Base-by-base conservation (phyloP, 2,888 invertebrate species). In the Globia sparganii region DNA sequence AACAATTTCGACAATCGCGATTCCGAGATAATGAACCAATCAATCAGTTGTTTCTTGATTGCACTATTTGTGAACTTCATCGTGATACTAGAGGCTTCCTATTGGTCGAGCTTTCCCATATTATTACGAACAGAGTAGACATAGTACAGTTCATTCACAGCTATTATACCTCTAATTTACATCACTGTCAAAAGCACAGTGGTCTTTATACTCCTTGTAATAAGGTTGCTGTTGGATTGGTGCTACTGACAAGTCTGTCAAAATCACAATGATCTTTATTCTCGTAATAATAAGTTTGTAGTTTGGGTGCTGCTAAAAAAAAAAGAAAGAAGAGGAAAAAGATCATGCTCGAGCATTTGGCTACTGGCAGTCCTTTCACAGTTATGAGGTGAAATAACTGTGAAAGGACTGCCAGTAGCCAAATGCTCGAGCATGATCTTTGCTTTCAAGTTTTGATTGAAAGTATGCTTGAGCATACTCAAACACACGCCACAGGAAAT, bases 1-100 rank as follows among this genome's bases (percentile, higher is more conserved):
- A 62, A 62, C 5, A 37, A 15, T 70, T 53, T 31, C n/a, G 18
- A 37, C 21, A 15, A 56, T 58, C 31, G 25, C 21, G 31, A 21
- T 59, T 59, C 6, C 25, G 49, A 49, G 34, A 18, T 68, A 77
- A 82, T 82, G 28, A 77, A 77, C 56, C 68, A 61, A 72, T 78
- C 49, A 78, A 73, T 73, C 46, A 56, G 53, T 28, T 61, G n/a
- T 43, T 67, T 62, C 34, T 59, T 56, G 34, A 70, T 77, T 66
- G 61, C 69, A 56, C 40, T 66, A 62, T 78, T 78, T 69, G 61
- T 61, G 31, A 66, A 81, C 37, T 66, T 69, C 61, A 43, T 37
- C 13, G 53, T 25, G 53, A 31, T 56, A 59, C 34, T 28, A 43
- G 64, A 53, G 58, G 77, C 53, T 69, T 69, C 28, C 34, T 31